A percentile compares a stretch with the other conserved stretches of the same genome.
Evolutionary conservation across 2,888 invertebrate species (phyloP).

Genomic region (Drosophila affinis): DNA sequence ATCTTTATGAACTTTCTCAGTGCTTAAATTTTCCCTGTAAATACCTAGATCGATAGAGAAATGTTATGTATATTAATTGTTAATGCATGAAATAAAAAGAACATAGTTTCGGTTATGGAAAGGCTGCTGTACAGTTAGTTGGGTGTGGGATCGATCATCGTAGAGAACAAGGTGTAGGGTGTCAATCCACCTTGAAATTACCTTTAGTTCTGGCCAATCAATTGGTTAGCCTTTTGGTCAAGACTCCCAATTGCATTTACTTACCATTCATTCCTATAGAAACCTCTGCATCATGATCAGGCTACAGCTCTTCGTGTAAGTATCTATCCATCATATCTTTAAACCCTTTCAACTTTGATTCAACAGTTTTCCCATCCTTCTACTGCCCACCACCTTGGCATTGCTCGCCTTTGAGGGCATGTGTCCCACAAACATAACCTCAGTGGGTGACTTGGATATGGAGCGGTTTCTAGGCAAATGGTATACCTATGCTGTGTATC

Average conservation of each 20-base stretch:
- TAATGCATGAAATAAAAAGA: background rate
- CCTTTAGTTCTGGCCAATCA: background rate
- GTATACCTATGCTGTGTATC: constrained; percentile 35
- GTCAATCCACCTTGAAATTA: background rate
- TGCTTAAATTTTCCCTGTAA: constrained; percentile 20
- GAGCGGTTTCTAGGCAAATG: constrained; percentile 34
- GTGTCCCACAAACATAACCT: constrained; percentile 39
- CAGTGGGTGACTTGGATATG: constrained; percentile 39
- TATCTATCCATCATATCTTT: background rate
- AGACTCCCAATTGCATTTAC: background rate
- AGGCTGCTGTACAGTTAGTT: background rate
- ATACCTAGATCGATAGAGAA: background rate
- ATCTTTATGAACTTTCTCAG: constrained; percentile 62
- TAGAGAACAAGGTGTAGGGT: too few relatives aligned
- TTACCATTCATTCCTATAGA: background rate
- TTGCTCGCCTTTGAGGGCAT: background rate
- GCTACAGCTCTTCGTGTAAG: constrained; percentile 15
- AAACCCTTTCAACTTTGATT: background rate
- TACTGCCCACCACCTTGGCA: background rate
- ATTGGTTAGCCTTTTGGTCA: background rate
- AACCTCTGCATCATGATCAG: constrained; percentile 22
- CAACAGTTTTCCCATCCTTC: constrained; percentile 12
- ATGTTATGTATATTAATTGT: constrained; percentile 8
- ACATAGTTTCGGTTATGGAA: background rate
- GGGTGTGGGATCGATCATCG: too few relatives aligned